phyloP scores from a whole-genome alignment of 1,140 invertebrate species.

The Rhizoglyphus robini region DNA sequence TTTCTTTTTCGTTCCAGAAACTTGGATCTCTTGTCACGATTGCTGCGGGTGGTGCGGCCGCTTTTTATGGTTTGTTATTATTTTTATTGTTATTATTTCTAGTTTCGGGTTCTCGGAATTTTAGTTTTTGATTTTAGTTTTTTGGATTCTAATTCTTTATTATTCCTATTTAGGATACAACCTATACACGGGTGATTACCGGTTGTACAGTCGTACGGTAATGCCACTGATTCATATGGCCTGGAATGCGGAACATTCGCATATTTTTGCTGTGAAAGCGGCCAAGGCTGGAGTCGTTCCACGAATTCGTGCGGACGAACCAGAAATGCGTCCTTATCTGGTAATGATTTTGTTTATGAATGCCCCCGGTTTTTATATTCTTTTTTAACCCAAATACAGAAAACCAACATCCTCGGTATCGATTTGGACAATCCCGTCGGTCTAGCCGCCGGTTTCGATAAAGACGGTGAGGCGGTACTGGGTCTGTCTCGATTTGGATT shows the following conservation, averaged over 20 bases:
- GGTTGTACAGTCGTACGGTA: not conserved
- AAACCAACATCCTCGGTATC: conserved; percentile 51
- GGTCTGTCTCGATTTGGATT: conserved; percentile 74
- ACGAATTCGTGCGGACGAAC: not conserved
- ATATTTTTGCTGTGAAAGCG: not conserved
- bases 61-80: conserved; percentile 5
- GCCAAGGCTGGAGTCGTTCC: not conserved
- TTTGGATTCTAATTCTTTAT: not conserved
- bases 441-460: conserved; percentile 95
- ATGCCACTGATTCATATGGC: not conserved
- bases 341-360: not conserved
- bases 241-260: not conserved
- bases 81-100: not conserved
- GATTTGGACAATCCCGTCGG: conserved; percentile 74
- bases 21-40: not conserved
- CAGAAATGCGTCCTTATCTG: not conserved
- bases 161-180: conserved; percentile 1
- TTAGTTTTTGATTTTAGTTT: not conserved
- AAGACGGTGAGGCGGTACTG: conserved; percentile 76
- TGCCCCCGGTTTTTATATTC: not conserved
- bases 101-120: not conserved
- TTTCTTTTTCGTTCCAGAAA: no score
- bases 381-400: conserved; percentile 34
- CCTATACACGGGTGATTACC: conserved; percentile 1
- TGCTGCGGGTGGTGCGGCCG: not conserved